Percentiles rank a stretch among this genome's conserved stretches.
These are phyloP conservation scores for Drosophila mayaguana DNA, from an alignment of 2,888 invertebrate genomes.

Conservation along the genomic window DNA sequence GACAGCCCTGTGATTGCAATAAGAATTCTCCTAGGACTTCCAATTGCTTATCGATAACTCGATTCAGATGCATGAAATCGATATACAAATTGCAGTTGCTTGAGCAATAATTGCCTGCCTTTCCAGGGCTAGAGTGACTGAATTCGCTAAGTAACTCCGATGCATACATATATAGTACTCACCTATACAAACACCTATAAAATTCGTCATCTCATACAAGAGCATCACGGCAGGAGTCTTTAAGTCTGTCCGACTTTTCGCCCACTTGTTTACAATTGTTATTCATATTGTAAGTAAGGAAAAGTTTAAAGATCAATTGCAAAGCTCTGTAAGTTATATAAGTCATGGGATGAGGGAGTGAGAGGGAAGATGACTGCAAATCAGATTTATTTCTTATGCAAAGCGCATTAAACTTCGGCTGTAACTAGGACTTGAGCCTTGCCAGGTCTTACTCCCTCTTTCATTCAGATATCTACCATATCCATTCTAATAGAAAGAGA, in stretches of 20 bases:
- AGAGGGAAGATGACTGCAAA: background rate
- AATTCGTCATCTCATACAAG: too few relatives aligned
- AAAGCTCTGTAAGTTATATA: background rate
- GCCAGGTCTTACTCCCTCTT: background rate
- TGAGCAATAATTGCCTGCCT: too few relatives aligned
- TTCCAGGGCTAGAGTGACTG: too few relatives aligned
- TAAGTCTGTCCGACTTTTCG: background rate
- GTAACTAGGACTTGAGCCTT: background rate
- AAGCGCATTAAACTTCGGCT: background rate
- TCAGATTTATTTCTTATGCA: background rate
- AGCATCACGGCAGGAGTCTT: background rate
- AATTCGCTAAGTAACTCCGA: too few relatives aligned
- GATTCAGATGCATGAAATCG: too few relatives aligned
- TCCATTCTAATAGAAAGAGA: background rate
- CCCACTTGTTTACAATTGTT: background rate
- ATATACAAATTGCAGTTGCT: too few relatives aligned
- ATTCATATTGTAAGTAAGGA: background rate
- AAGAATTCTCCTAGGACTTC: too few relatives aligned
- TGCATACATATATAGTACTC: too few relatives aligned
- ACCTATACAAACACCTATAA: too few relatives aligned
- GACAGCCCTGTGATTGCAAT: too few relatives aligned
- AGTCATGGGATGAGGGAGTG: background rate
- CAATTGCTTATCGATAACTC: too few relatives aligned
- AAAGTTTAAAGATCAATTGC: background rate
- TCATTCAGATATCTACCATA: background rate